A percentile compares a stretch with the other conserved stretches of the same genome.
These are phyloP conservation scores for Bucco capensis DNA, from an alignment of 2,113 vertebrate species.

Conservation along the genomic window DNA sequence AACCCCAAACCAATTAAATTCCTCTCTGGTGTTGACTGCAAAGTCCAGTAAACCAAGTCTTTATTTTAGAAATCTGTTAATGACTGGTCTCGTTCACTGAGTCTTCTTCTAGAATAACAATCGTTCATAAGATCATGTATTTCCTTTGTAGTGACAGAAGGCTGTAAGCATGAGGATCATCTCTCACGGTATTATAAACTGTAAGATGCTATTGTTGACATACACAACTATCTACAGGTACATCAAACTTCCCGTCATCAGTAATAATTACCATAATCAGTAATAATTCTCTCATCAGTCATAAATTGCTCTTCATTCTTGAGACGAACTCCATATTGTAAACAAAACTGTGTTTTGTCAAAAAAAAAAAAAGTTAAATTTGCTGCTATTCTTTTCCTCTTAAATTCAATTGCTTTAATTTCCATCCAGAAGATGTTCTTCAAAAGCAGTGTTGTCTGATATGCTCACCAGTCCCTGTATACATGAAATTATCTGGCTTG, in stretches of 20 bases:
- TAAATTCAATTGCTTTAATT: background rate
- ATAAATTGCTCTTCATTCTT: background rate
- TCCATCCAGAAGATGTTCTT: background rate
- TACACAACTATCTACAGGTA: background rate
- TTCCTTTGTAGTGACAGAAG: background rate
- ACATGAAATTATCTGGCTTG: background rate
- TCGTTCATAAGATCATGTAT: background rate
- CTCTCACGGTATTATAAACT: background rate
- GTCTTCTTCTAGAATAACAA: background rate
- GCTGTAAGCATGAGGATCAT: background rate
- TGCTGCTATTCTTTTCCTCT: background rate
- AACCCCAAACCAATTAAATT: background rate
- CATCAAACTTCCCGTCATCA: background rate
- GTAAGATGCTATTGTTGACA: background rate
- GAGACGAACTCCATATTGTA: background rate
- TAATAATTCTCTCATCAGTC: background rate
- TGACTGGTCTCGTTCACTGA: background rate
- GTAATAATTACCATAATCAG: background rate
- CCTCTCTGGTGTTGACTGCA: background rate
- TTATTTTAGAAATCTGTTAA: background rate
- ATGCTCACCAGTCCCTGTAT: fast-evolving
- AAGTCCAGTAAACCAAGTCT: background rate
- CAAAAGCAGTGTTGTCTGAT: background rate
- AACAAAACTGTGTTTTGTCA: background rate
- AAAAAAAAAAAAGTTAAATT: background rate